phyloP scores from a whole-genome alignment of 2,888 invertebrate genomes.

The Drosophila austrosaltans region DNA sequence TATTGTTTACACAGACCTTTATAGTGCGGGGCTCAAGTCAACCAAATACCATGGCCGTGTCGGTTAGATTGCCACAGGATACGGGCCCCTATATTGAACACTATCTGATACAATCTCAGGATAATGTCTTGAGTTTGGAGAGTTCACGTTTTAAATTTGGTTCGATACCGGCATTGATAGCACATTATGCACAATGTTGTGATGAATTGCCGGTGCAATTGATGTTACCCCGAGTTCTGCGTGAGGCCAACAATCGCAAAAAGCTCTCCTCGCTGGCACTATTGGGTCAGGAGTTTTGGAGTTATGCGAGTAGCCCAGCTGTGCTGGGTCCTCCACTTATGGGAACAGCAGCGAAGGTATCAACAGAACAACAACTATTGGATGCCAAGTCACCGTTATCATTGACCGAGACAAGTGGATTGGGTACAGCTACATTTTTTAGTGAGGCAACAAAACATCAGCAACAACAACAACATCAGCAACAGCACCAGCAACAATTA shows the following conservation, averaged over 20 bases:
- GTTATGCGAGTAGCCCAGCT: conserved; percentile 86
- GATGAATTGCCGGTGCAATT: conserved; percentile 97
- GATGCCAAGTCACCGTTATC: conserved; percentile 83
- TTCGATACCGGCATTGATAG: conserved; percentile 95
- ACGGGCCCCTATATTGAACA: conserved; percentile 97
- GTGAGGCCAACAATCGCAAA: conserved; percentile 94
- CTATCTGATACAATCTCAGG: conserved; percentile 95
- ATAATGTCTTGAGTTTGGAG: conserved; percentile 93
- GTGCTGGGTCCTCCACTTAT: conserved; percentile 50
- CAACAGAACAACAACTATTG: conserved; percentile 55
- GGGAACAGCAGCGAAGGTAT: conserved; percentile 16
- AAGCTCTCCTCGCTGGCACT: conserved; percentile 95
- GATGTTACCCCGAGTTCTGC: conserved; percentile 92
- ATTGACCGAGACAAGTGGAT: conserved; percentile 83
- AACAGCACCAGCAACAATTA: background rate
- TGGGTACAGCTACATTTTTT: conserved; percentile 83
- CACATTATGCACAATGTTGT: conserved; percentile 96
- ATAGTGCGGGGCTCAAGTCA: conserved; percentile 97
- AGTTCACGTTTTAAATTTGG: conserved; percentile 97
- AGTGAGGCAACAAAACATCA: conserved; percentile 66
- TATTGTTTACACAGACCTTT: conserved; percentile 88
- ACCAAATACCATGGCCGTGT: conserved; percentile 96
- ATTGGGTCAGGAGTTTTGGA: conserved; percentile 94
- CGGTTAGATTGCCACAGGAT: conserved; percentile 93
- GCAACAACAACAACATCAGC: conserved; percentile 60